These are phyloP conservation scores for Cacoxenus indagator DNA, from an alignment of 2,888 invertebrate genomes.

Conservation along the genomic window DNA sequence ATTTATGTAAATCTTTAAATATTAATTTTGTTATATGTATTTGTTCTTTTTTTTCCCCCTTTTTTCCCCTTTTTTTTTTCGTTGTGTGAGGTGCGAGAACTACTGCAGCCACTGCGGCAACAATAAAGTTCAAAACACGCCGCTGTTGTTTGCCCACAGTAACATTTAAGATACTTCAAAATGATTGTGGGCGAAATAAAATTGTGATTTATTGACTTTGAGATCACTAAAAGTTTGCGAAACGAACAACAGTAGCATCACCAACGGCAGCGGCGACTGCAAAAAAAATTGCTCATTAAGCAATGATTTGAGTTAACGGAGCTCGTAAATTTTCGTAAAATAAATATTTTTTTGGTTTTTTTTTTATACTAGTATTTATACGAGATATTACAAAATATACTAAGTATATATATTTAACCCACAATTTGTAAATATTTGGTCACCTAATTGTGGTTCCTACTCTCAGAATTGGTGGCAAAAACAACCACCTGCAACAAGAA, in stretches of 20 bases:
- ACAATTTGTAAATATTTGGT: too few species aligned
- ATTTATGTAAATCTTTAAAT: conserved; percentile 18
- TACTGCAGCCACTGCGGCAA: not conserved
- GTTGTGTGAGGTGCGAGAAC: too few species aligned
- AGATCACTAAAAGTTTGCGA: not conserved
- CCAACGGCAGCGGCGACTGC: not conserved
- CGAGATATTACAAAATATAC: not conserved
- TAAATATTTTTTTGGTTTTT: not conserved
- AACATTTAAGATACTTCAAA: not conserved
- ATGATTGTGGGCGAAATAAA: not conserved
- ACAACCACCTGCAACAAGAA: too few species aligned
- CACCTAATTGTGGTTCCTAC: too few species aligned
- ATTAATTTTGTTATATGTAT: too few species aligned
- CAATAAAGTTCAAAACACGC: not conserved
- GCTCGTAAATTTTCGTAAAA: not conserved
- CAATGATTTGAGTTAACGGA: not conserved
- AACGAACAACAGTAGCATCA: not conserved
- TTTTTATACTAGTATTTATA: not conserved
- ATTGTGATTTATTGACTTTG: conserved; percentile 28
- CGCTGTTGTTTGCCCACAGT: not conserved
- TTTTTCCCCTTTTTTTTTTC: too few species aligned
- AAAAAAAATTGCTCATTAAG: conserved; percentile 10
- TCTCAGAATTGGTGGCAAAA: too few species aligned
- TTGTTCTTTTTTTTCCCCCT: not conserved
- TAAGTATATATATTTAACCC: too few species aligned